Evolutionary conservation across 2,113 vertebrate genomes (phyloP).

Genomic region (Colinus virginianus): DNA sequence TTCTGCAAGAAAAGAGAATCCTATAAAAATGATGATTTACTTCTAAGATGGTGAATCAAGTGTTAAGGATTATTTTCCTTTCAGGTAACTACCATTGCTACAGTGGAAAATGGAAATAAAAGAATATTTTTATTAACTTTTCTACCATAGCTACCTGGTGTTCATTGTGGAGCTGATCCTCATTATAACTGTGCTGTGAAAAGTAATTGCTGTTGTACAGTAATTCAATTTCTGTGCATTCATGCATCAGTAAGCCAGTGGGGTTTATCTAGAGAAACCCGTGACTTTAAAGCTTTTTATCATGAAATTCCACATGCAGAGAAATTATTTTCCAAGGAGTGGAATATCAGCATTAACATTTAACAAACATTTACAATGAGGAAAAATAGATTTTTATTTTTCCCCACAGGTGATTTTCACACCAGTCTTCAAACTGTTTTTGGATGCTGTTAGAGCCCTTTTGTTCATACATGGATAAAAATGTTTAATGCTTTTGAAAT

Average conservation of each 20-base stretch:
- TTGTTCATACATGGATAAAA: background rate
- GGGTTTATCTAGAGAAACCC: constrained; percentile 86
- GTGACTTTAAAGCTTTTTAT: constrained; percentile 88
- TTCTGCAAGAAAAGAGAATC: constrained; percentile 26
- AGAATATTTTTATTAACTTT: constrained; percentile 60
- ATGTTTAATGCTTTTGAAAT: background rate
- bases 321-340: constrained; percentile 71
- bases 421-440: constrained; percentile 39
- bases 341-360: constrained; percentile 79
- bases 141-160: constrained; percentile 67
- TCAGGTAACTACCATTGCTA: constrained; percentile 31
- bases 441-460: background rate
- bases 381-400: constrained; percentile 63
- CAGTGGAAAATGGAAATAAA: constrained; percentile 58
- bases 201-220: constrained; percentile 89
- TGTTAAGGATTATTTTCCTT: constrained; percentile 59
- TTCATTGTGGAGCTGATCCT: constrained; percentile 75
- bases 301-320: constrained; percentile 83
- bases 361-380: constrained; percentile 74
- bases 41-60: constrained; percentile 49
- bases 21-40: constrained; percentile 38
- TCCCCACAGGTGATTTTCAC: constrained; percentile 60
- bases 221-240: constrained; percentile 90
- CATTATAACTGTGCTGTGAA: constrained; percentile 79
- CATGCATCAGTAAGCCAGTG: constrained; percentile 82